Evolutionary conservation across 1,140 invertebrate species (phyloP).

Genomic region (Cydia splendana): DNA sequence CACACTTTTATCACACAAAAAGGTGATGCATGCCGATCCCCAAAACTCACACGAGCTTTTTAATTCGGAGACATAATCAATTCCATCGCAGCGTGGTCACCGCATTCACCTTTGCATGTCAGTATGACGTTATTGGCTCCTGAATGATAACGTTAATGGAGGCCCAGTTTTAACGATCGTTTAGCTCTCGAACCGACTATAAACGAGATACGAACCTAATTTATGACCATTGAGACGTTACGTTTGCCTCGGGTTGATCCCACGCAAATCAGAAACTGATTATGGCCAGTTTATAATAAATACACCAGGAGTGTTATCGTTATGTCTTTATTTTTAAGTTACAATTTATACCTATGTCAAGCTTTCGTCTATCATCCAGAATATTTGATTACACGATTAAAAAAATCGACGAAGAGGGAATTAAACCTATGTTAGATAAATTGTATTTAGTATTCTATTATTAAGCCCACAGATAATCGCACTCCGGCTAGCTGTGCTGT

Average conservation of each 20-base stretch:
- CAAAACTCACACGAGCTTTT: not conserved
- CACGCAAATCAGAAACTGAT: conserved; percentile 45
- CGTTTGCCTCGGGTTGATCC: conserved; percentile 42
- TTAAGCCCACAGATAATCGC: no score
- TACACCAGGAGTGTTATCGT: not conserved
- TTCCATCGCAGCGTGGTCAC: conserved; percentile 28
- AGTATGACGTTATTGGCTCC: conserved; percentile 64
- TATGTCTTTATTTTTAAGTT: conserved; percentile 1
- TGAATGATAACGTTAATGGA: conserved; percentile 72
- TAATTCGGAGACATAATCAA: conserved; percentile 21
- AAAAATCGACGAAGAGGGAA: no score
- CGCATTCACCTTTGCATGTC: conserved; percentile 55
- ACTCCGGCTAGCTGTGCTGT: no score
- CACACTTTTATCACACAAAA: not conserved
- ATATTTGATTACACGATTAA: not conserved
- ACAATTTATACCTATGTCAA: not conserved
- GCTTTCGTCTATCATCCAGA: not conserved
- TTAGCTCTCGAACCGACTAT: conserved; percentile 64
- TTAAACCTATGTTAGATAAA: no score
- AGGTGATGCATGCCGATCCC: not conserved
- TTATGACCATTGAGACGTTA: conserved; percentile 64
- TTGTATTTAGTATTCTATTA: no score
- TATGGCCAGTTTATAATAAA: not conserved
- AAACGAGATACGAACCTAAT: conserved; percentile 68
- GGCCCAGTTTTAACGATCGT: conserved; percentile 65